Conservation (phyloP, 2,888 invertebrate species). For the Diarsia dahlii region DNA sequence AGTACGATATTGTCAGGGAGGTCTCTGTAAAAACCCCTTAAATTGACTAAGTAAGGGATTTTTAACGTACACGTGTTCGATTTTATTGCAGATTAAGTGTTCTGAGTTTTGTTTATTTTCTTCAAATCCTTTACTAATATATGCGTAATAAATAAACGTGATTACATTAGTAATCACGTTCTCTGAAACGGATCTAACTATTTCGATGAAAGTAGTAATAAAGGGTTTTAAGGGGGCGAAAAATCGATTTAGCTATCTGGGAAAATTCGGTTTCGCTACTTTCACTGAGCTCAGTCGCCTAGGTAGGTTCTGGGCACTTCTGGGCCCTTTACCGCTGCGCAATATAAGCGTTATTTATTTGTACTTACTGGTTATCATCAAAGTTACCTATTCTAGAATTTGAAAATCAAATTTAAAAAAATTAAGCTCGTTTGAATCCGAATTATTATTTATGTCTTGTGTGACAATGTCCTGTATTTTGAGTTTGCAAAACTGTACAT, state of each 20-base stretch:
- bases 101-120: background rate
- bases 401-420: too few relatives aligned
- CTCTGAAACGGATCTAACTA: background rate
- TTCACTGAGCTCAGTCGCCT: background rate
- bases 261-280: background rate
- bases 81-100: background rate
- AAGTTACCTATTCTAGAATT: too few relatives aligned
- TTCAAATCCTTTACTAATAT: background rate
- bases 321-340: too few relatives aligned
- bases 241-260: background rate
- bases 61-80: background rate
- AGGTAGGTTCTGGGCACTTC: too few relatives aligned
- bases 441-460: too few relatives aligned
- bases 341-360: too few relatives aligned
- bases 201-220: background rate
- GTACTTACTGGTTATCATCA: too few relatives aligned
- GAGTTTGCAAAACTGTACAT: too few relatives aligned
- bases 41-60: too few relatives aligned
- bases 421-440: too few relatives aligned
- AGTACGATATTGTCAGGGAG: background rate
- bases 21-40: background rate
- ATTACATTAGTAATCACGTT: background rate
- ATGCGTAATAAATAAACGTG: too few relatives aligned
- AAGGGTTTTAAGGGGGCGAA: background rate
- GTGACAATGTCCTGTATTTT: too few relatives aligned